Evolutionary conservation across 2,888 invertebrate species (phyloP), one percentile per base, ranked within the genome.

Genomic region (Galerucella calmariensis): DNA sequence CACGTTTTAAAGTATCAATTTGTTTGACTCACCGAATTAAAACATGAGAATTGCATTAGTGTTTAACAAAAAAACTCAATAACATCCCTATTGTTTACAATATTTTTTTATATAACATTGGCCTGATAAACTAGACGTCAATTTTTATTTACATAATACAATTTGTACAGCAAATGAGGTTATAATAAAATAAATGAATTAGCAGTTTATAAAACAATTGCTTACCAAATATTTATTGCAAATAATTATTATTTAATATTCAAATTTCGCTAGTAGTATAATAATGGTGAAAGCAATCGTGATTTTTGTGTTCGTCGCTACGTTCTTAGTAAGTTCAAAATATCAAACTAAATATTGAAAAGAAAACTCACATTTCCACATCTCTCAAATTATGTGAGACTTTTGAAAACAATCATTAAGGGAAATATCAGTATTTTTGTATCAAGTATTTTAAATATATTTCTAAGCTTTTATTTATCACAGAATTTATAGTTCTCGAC

Each of bases 161-260:
- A 48, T 61, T 63, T 35, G 58, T 44, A 67, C 61, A 69, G 27
- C 16, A 53, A 58, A 67, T 73, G 75, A 77, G 77, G 77, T 75
- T 77, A 73, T 53, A 58, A 73, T 63, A 48, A 67, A 73, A 69
- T 71, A 16, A 74, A 72, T 62, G 46, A 59, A 67, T 35, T 58
- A 68, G 35, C 35, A 67, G 70, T 69, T 75, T 72, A 67, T 66
- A 68, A 75, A 73, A 74, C 69, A 74, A 74, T 58, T n/a, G 14
- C 8, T 6, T 51, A 63, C 27, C 16, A 63, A 46, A 16, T 63
- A 46, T 3, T 41, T 16, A 46, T 63, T 44, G 2, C 48, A 16
- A 46, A 20, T 14, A 20, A 20, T 14, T 16, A 20, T 20, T 20
- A 16, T 56, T 56, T 20, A 56, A 20, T 56, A 56, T 56, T 16